Base-by-base conservation (phyloP, 2,113 vertebrate genomes). In the Crocuta crocuta region DNA sequence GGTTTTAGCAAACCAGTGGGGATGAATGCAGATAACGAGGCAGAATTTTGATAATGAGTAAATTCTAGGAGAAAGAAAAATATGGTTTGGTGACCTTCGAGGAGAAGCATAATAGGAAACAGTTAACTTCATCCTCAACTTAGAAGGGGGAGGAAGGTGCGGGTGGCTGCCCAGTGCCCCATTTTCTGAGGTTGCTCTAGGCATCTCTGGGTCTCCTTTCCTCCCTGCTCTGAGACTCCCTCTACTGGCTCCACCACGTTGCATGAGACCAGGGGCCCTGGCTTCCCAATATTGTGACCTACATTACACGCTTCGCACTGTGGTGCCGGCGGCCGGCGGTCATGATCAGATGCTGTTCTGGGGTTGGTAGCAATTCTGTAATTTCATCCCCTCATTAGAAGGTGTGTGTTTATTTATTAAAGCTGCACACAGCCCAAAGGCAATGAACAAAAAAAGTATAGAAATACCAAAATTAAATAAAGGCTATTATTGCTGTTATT, bases 391-490 rank as follows among this genome's bases (percentile, higher is more conserved):
- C 96, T 98, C 96, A 97, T 98, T 98, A 98, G 96, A 97, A 92
- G 73, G 82, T 80, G 73, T 96, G 96, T 97, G 95, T 88, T 98
- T 98, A 98, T 98, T 98, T 98, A 97, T 97, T 98, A 97, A 98
- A 98, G 91, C 35, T 84, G 63, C 96, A 95, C 95, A 95, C 82
- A 97, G 96, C 98, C 98, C 95, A 97, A 97, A 97, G 98, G 98
- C 97, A 97, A 97, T 39, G 55, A 90, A 95, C 96, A 95, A 86
- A 96, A 61, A 61, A 97, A 85, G 92, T 95, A 97, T 61, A 98
- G 97, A 97, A 98, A 98, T 97, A 91, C 79, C 28, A 71, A 97
- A 97, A 98, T 98, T 98, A 98, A 98, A 98, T 98, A 97, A 97
- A 98, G 80, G 96, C 83, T 97, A 97, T 97, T 95, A 98, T 95